Evolutionary conservation across 35 echinoderm and acorn worm species (phyloP), one percentile per base, ranked within the genome.

Genomic region (Holothuria glaberrima): DNA sequence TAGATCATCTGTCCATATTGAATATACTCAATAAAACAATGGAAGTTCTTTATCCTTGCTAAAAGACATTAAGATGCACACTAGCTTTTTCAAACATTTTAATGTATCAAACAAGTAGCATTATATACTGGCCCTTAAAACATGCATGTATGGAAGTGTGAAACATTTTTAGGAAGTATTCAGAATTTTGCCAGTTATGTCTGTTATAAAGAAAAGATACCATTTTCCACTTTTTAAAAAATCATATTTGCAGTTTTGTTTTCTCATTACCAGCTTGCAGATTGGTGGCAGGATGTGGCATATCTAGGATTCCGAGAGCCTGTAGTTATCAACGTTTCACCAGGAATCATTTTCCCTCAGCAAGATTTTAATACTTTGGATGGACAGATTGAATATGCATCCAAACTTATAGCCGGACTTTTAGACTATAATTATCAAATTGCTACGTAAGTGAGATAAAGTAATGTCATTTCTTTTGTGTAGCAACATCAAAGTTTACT

Each of bases 341-440:
- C 96, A 0, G 96, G 93, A 9, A 86, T 94, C 9, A 71, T 94
- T 7, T 95, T 94, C 58, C 96, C 96, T 48, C 58, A 50, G 30
- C 68, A 91, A 48, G 72, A 90, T 35, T 88, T 91, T 58, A 59
- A 66, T 5, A 71, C 86, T 50, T 61, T 81, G 16, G 82, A 92
- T 20, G 93, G 80, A 16, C 96, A 98, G 50, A 68, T 98, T 31
- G 81, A 92, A 38, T 94, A 91, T 75, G 87, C 96, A 36, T 68
- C 96, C 59, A 95, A 90, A 86, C 82, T 98, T 16, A 94, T 98
- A 22, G 72, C 88, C 0, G 93, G 96, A 28, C 68, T 93, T 18
- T 54, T 98, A n/a, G 96, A 98, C 69, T 98, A 92, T 74, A 98
- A 95, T 68, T 88, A 92, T 50, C 71, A 95, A 30, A 92, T 98